Conservation (phyloP, 2,888 invertebrate genomes). For the Nemotelus pantherinus region DNA sequence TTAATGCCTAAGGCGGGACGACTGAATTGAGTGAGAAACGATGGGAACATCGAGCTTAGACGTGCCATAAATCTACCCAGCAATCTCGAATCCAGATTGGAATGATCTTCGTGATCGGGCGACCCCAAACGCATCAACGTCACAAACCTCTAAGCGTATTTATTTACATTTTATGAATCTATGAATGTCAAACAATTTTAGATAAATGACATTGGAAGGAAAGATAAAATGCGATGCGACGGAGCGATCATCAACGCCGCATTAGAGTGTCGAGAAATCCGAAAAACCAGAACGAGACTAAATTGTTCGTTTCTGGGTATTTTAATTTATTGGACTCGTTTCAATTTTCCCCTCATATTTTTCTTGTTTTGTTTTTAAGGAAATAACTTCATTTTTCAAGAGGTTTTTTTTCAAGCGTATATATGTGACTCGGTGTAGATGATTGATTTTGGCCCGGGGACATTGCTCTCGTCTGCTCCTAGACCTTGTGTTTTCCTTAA, state of each 20-base stretch:
- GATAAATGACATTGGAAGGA: constrained; percentile 48
- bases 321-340: constrained; percentile 48
- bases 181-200: constrained; percentile 52
- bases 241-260: background rate
- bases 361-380: constrained; percentile 11
- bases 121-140: constrained; percentile 39
- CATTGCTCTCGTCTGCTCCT: constrained; percentile 24
- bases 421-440: constrained; percentile 10
- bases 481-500: constrained; percentile 3
- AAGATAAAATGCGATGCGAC: background rate
- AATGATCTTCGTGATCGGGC: constrained; percentile 15
- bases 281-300: constrained; percentile 29
- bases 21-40: constrained; percentile 46
- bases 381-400: constrained; percentile 28
- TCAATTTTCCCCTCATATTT: constrained; percentile 3
- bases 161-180: constrained; percentile 52
- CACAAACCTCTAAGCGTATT: constrained; percentile 31
- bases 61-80: constrained; percentile 46
- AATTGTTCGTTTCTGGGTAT: constrained; percentile 36
- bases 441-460: constrained; percentile 40
- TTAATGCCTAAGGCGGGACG: background rate
- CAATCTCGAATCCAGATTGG: constrained; percentile 42
- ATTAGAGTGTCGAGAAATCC: constrained; percentile 27
- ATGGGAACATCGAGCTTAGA: constrained; percentile 50
- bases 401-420: constrained; percentile 8